Evolutionary conservation across 2,113 vertebrate genomes (phyloP).

Genomic region (Columba janthina): DNA sequence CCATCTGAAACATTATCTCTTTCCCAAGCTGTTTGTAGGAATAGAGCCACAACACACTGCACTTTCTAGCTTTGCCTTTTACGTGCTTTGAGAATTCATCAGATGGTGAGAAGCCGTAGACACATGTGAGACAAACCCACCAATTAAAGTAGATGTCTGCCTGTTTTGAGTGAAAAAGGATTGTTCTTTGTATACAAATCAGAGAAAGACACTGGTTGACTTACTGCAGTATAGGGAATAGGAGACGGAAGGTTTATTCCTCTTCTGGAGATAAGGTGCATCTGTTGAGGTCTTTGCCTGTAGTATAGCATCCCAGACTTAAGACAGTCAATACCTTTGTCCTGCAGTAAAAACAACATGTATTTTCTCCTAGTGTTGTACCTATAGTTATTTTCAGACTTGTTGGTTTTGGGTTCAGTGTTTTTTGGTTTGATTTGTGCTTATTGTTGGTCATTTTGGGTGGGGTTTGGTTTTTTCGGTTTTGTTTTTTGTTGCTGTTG

Average conservation of each 20-base stretch:
- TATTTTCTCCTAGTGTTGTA: background rate
- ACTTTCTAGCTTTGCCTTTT: background rate
- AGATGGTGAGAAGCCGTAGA: background rate
- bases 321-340: background rate
- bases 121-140: background rate
- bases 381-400: background rate
- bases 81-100: background rate
- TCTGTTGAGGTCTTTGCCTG: background rate
- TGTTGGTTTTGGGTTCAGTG: background rate
- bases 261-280: background rate
- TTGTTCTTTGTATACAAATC: background rate
- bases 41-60: rapidly evolving
- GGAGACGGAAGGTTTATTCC: background rate
- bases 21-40: background rate
- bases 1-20: background rate
- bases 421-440: background rate
- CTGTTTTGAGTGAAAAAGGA: background rate
- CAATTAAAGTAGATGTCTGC: background rate
- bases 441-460: background rate
- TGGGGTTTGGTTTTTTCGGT: too few relatives aligned
- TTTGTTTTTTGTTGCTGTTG: background rate
- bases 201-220: background rate
- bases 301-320: background rate
- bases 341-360: background rate
- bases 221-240: background rate